Conservation (phyloP, 2,113 vertebrate species). For the Caranx ignobilis region DNA sequence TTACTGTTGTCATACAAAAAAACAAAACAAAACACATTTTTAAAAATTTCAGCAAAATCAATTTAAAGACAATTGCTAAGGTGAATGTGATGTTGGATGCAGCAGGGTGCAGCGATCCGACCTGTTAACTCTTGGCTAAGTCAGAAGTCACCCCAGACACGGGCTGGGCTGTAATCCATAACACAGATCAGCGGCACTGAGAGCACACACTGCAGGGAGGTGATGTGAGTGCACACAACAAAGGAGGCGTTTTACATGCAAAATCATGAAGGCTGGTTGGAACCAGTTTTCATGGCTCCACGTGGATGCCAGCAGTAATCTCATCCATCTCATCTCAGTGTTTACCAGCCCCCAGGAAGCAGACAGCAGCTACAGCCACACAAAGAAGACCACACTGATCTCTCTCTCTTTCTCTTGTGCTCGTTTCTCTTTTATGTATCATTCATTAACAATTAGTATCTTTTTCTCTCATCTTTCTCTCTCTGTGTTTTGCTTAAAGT, state of each 20-base stretch:
- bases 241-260: conserved; percentile 13
- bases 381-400: background rate
- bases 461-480: background rate
- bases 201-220: background rate
- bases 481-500: background rate
- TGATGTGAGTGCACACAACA: background rate
- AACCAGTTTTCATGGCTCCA: conserved; percentile 41
- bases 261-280: conserved; percentile 28
- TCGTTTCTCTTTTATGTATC: background rate
- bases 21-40: background rate
- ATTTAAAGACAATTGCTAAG: background rate
- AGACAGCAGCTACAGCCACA: background rate
- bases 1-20: background rate
- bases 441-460: background rate
- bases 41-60: background rate
- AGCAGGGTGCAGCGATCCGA: background rate
- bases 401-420: background rate
- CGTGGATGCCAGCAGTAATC: conserved; percentile 35
- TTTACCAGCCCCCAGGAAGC: conserved; percentile 5
- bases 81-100: background rate
- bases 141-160: background rate
- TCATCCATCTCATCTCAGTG: conserved; percentile 20
- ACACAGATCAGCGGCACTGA: conserved; percentile 12
- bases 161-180: background rate
- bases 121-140: background rate